Evolutionary conservation across 2,797 vertebrate genomes (phyloP), one percentile per base, ranked within the genome.

Genomic region (Brachymystax lenok): DNA sequence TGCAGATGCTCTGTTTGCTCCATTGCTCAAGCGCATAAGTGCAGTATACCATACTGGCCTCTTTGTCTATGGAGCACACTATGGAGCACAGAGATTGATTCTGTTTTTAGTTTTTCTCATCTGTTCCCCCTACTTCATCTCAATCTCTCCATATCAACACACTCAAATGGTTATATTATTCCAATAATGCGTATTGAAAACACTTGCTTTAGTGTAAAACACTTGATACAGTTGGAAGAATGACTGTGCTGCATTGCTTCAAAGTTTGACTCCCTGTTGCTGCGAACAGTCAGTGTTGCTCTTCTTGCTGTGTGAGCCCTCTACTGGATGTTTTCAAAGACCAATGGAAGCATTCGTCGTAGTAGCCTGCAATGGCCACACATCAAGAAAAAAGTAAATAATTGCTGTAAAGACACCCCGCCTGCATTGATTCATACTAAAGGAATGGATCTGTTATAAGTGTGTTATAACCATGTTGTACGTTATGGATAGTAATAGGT

Each of bases 271-370:
- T 12, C 10, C 40, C 33, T 69, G 28, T 19, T 17, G n/a, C 17
- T 69, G 5, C 7, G 56, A 3, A 59, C 56, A 59, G 21, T 24
- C 40, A 13, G 40, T 69, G 17, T 19, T 19, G 33, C 35, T 46
- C 19, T 16, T 69, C 68, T 46, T 21, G 68, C 17, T 40, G 35
- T 61, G 73, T 84, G 83, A 77, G 90, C 89, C 91, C 90, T 91
- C 90, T 91, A 87, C 87, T 90, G 92, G 91, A 78, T 74, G 79
- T 50, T 71, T 46, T 70, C 51, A 12, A 61, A 4, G n/a, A 76
- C 24, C 73, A 19, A 17, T n/a, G 28, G 12, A 5, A 70, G 16
- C 33, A 35, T 17, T 35, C n/a, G 4, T 59, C 40, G 2, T 46
- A 33, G 24, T 50, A 70, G n/a, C 30, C 46, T 17, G 59, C n/a